Conservation (phyloP, 35 echinoderm and acorn worm genomes). For the Apostichopus parvimensis region DNA sequence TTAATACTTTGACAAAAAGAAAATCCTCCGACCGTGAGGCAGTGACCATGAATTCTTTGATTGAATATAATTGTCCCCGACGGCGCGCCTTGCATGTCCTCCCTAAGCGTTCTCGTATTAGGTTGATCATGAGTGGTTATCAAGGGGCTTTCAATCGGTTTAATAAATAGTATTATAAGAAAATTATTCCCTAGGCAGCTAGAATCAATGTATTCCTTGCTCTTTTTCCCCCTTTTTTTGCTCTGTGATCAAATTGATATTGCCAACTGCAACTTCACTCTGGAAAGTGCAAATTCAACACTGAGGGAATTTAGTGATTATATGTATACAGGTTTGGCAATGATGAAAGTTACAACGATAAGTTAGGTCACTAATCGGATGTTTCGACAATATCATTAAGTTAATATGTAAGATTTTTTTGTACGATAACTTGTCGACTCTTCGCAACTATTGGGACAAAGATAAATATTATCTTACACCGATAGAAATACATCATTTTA, state of each 20-base stretch:
- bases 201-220: not conserved
- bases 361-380: too few relatives aligned
- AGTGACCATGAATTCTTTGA: conserved; percentile 30
- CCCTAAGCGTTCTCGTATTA: not conserved
- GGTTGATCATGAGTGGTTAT: not conserved
- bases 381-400: too few relatives aligned
- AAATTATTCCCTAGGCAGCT: conserved; percentile 6
- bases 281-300: too few relatives aligned
- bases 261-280: too few relatives aligned
- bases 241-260: not conserved
- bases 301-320: too few relatives aligned
- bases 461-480: too few relatives aligned
- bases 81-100: conserved; percentile 16
- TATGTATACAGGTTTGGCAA: too few relatives aligned
- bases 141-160: not conserved
- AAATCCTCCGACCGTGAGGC: not conserved
- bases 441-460: too few relatives aligned
- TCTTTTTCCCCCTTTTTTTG: not conserved
- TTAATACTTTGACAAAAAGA: conserved; percentile 11
- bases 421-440: too few relatives aligned
- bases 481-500: too few relatives aligned
- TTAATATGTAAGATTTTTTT: too few relatives aligned
- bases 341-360: too few relatives aligned
- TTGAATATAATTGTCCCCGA: conserved; percentile 24
- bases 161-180: conserved; percentile 25